Evolutionary conservation across 2,797 vertebrate genomes (phyloP).

Genomic region (Amniataba percoides): DNA sequence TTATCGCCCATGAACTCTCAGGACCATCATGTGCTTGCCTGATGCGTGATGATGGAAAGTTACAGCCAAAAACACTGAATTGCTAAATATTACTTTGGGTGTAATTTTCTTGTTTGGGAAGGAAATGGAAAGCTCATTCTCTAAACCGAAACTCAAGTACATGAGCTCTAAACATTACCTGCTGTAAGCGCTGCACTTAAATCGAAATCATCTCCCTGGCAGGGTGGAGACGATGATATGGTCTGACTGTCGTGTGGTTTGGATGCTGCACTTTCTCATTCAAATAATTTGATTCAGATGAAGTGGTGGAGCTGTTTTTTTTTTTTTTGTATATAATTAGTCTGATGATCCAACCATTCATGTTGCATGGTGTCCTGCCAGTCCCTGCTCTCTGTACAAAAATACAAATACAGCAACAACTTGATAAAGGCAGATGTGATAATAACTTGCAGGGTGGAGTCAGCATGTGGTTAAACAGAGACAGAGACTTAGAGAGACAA

Average conservation of each 20-base stretch:
- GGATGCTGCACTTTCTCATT: neutral
- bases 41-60: neutral
- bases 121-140: conserved; percentile 39
- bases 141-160: conserved; percentile 25
- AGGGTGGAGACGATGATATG: conserved; percentile 21
- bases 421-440: neutral
- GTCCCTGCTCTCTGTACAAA: neutral
- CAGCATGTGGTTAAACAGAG: conserved; percentile 1
- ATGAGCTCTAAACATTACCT: conserved; percentile 46
- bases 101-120: conserved; percentile 25
- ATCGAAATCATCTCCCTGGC: conserved; percentile 8
- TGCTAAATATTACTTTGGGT: conserved; percentile 26
- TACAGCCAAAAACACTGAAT: conserved; percentile 23
- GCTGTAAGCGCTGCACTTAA: neutral
- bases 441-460: conserved; percentile 23
- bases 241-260: conserved; percentile 6
- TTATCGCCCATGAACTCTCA: neutral
- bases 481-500: conserved; percentile 21
- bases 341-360: neutral
- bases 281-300: neutral
- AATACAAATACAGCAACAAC: neutral
- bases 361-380: neutral
- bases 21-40: neutral
- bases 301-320: neutral
- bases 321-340: neutral